phyloP scores from a whole-genome alignment of 2,888 invertebrate species.

The Apomyelois bistriatella region DNA sequence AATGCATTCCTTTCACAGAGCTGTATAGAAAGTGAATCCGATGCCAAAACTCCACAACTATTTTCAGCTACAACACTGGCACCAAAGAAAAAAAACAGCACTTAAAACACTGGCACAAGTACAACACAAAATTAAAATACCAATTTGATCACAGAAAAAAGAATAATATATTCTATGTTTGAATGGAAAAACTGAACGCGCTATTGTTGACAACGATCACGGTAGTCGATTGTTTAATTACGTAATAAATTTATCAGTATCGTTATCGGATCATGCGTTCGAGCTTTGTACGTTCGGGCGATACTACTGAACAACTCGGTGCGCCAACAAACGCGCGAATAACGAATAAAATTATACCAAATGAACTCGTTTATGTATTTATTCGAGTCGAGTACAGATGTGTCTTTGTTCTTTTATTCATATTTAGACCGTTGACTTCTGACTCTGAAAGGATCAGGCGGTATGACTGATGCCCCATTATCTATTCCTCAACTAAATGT shows the following conservation, averaged over 20 bases:
- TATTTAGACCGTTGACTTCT: constrained; percentile 56
- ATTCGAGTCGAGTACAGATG: constrained; percentile 40
- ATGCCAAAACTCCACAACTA: constrained; percentile 20
- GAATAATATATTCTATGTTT: not conserved
- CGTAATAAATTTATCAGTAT: not conserved
- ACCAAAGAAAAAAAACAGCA: constrained; percentile 4
- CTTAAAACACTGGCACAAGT: constrained; percentile 4
- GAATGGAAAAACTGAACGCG: not conserved
- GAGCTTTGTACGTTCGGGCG: constrained; percentile 7
- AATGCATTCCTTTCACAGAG: constrained; percentile 19
- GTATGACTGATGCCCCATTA: not conserved
- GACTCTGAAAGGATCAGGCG: constrained; percentile 29
- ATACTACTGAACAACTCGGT: constrained; percentile 25
- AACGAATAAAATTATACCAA: constrained; percentile 43
- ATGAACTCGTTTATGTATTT: constrained; percentile 47
- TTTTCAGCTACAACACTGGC: constrained; percentile 14
- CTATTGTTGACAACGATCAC: constrained; percentile 2
- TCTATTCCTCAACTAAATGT: not conserved
- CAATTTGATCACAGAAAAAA: not conserved
- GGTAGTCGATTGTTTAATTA: constrained; percentile 7
- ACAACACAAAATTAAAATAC: not conserved
- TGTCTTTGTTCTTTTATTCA: constrained; percentile 54
- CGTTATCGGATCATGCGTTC: constrained; percentile 3
- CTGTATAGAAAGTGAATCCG: constrained; percentile 8
- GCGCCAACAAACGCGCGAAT: constrained; percentile 34